These are phyloP conservation scores for Myxocyprinus asiaticus DNA, from an alignment of 2,113 vertebrate genomes.

Conservation along the genomic window DNA sequence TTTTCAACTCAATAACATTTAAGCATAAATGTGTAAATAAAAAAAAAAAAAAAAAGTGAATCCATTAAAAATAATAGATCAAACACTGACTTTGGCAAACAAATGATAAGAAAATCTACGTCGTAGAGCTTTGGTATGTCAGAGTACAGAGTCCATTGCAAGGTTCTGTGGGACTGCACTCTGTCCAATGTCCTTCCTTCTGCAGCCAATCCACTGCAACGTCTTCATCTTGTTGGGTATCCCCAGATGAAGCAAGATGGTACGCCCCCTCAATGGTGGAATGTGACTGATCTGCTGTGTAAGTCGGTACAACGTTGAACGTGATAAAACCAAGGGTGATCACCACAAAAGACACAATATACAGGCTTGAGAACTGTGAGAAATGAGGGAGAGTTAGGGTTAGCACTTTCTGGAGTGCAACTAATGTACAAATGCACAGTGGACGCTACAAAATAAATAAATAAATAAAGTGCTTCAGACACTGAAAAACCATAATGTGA, in stretches of 20 bases:
- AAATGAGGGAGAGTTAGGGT: background rate
- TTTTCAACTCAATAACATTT: background rate
- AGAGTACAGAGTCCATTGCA: slow-evolving; percentile 4
- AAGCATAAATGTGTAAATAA: background rate
- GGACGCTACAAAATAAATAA: too few relatives aligned
- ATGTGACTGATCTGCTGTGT: slow-evolving; percentile 40
- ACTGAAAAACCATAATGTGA: too few relatives aligned
- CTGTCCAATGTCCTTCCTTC: background rate
- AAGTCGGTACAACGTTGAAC: slow-evolving; percentile 83
- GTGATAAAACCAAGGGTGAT: slow-evolving; percentile 88
- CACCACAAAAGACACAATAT: slow-evolving; percentile 85
- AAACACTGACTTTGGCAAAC: background rate
- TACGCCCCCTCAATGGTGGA: slow-evolving; percentile 49
- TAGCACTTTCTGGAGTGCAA: too few relatives aligned
- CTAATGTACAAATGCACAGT: too few relatives aligned
- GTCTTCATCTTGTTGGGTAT: slow-evolving; percentile 54
- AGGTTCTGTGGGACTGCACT: background rate
- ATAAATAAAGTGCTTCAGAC: too few relatives aligned
- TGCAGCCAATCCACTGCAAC: slow-evolving; percentile 53
- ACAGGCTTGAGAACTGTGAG: slow-evolving; percentile 82
- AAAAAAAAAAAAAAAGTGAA: background rate
- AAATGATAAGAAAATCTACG: slow-evolving; percentile 24
- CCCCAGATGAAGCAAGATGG: slow-evolving; percentile 66
- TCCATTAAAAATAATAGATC: background rate
- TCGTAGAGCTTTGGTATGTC: slow-evolving; percentile 20